These are phyloP conservation scores for Pelochelys cantorii DNA, from an alignment of 2,797 vertebrate species.

Conservation along the genomic window DNA sequence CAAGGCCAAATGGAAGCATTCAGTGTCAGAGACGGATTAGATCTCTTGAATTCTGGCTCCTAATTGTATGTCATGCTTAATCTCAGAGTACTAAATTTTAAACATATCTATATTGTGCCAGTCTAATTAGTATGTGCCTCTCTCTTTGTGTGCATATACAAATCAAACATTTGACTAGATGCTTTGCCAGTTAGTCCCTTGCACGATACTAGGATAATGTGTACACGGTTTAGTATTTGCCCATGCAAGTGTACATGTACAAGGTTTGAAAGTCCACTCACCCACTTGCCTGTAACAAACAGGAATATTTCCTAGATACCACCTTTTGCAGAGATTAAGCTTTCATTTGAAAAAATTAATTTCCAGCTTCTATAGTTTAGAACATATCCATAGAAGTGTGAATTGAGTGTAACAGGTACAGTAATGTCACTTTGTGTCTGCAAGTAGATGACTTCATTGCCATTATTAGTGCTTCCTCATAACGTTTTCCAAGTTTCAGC, in stretches of 20 bases:
- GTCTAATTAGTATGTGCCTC: background rate
- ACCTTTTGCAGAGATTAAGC: background rate
- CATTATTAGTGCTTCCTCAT: background rate
- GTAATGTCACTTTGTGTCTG: background rate
- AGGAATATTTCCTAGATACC: background rate
- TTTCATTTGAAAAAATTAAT: background rate
- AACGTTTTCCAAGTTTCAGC: background rate
- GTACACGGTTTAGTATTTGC: rapidly evolving
- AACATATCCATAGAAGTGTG: background rate
- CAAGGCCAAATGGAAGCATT: slow-evolving; percentile 61
- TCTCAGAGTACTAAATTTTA: slow-evolving; percentile 43
- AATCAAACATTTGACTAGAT: background rate
- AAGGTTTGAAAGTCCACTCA: background rate
- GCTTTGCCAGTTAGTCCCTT: background rate
- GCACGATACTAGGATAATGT: background rate
- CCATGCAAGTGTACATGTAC: background rate
- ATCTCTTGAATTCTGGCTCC: slow-evolving; percentile 49
- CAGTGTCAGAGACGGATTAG: slow-evolving; percentile 57
- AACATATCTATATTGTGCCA: background rate
- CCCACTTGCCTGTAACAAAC: background rate
- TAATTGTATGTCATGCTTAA: background rate
- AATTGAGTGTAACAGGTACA: background rate
- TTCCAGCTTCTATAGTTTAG: background rate
- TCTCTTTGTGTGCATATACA: background rate
- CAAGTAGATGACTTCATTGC: background rate